phyloP scores from a whole-genome alignment of 2,797 vertebrate genomes.

The Arremon brunneinucha region DNA sequence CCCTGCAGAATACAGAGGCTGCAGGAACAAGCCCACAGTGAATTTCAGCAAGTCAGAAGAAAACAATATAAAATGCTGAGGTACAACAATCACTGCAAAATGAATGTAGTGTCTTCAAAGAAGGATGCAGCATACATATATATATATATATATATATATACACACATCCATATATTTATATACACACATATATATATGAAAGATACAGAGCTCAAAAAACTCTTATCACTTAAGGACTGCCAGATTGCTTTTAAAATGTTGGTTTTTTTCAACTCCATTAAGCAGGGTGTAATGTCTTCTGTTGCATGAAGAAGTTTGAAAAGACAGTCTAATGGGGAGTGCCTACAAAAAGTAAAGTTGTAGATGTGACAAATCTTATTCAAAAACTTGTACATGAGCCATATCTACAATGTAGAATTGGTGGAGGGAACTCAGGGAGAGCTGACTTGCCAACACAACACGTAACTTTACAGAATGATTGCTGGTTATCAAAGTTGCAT shows the following conservation, averaged over 20 bases:
- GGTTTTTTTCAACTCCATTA: background rate
- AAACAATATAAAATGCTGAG: background rate
- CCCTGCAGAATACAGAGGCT: background rate
- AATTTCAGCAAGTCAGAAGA: background rate
- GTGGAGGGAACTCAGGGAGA: background rate
- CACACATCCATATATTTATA: fast-evolving
- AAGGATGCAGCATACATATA: background rate
- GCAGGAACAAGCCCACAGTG: background rate
- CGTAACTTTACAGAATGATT: background rate
- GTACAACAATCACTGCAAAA: background rate
- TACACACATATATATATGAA: background rate
- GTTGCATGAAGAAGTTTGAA: fast-evolving
- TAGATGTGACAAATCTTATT: background rate
- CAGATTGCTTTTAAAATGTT: background rate
- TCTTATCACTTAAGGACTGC: background rate
- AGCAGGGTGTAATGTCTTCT: background rate
- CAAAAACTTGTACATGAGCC: background rate
- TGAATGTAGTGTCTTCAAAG: background rate
- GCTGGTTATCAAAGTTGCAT: slow-evolving; percentile 29
- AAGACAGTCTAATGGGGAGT: background rate
- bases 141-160: too few species aligned
- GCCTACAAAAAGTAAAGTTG: background rate
- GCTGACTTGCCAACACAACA: background rate
- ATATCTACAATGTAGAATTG: background rate
- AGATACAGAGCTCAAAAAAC: background rate